Conservation (phyloP, 2,888 invertebrate species). For the Synanthedon myopaeformis region DNA sequence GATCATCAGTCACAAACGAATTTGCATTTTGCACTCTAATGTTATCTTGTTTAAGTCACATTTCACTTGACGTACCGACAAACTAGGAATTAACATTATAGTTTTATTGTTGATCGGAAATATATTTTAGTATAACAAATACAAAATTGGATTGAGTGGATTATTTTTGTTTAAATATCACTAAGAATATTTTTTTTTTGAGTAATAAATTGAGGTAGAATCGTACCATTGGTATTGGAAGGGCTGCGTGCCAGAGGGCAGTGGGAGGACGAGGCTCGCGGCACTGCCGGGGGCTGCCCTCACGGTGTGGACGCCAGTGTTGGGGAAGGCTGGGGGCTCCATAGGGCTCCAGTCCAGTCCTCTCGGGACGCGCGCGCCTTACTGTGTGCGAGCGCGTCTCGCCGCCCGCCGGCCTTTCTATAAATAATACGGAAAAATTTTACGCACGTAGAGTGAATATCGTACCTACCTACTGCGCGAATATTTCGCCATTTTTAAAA, state of each 20-base stretch:
- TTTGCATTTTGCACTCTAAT: neutral
- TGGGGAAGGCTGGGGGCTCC: constrained; percentile 55
- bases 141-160: too few species aligned
- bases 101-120: too few species aligned
- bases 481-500: constrained; percentile 47
- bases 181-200: neutral
- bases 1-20: neutral
- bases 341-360: constrained; percentile 49
- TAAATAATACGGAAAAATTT: constrained; percentile 67
- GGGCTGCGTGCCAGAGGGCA: constrained; percentile 49
- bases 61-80: neutral
- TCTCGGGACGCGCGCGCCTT: constrained; percentile 57
- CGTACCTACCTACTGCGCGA: constrained; percentile 33
- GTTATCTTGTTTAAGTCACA: neutral
- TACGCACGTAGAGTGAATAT: constrained; percentile 44
- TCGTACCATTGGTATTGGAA: constrained; percentile 54
- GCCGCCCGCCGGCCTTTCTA: constrained; percentile 60
- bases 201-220: constrained; percentile 8
- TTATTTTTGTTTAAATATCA: too few species aligned
- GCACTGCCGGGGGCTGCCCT: constrained; percentile 46
- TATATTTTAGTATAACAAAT: too few species aligned
- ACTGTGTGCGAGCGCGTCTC: constrained; percentile 49
- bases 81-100: too few species aligned
- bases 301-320: constrained; percentile 27
- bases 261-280: constrained; percentile 33